Evolutionary conservation across 2,797 vertebrate species (phyloP).

Genomic region (Muscicapa striata): DNA sequence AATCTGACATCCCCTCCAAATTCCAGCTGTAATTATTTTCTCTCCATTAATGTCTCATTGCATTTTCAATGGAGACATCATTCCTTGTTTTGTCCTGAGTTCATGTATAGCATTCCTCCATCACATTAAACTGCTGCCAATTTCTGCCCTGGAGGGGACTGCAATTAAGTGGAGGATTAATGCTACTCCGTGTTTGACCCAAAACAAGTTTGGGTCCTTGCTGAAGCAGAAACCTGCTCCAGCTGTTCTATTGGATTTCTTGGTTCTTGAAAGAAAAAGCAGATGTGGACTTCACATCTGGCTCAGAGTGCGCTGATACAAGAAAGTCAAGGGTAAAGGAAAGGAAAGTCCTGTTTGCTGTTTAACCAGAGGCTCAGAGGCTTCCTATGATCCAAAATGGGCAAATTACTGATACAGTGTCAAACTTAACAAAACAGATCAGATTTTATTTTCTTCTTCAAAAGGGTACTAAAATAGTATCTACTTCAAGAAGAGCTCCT

Average conservation of each 20-base stretch:
- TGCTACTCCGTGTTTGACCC: neutral
- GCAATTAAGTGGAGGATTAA: neutral
- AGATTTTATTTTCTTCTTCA: neutral
- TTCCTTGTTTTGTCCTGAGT: neutral
- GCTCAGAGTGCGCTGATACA: neutral
- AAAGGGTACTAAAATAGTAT: neutral
- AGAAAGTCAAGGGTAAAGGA: neutral
- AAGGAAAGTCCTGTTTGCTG: neutral
- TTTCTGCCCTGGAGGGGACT: neutral
- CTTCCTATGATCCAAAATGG: neutral
- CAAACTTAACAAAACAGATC: neutral
- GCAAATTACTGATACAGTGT: neutral
- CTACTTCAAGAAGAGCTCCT: neutral
- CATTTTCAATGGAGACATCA: neutral
- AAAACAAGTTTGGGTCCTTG: neutral
- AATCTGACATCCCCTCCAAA: neutral
- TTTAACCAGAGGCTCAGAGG: neutral
- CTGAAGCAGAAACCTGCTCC: neutral
- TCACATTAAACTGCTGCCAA: neutral
- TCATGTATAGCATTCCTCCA: neutral
- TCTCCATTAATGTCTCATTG: neutral
- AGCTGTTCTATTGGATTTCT: neutral
- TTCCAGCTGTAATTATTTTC: neutral
- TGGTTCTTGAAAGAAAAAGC: neutral
- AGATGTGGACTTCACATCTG: neutral